Evolutionary conservation across 2,797 vertebrate species (phyloP).

Genomic region (Poeciliopsis infans): DNA sequence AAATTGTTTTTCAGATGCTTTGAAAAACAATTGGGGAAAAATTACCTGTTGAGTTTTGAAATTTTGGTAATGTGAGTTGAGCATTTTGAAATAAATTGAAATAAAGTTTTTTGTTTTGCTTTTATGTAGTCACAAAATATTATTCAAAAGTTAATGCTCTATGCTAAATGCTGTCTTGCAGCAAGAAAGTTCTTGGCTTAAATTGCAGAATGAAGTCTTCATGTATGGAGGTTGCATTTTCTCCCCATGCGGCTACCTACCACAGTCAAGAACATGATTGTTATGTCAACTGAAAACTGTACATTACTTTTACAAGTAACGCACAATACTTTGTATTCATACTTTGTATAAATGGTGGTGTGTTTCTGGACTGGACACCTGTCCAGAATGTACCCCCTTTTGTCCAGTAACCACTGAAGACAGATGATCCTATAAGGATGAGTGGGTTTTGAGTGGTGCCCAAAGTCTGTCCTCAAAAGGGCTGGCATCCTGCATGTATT

Average conservation of each 20-base stretch:
- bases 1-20: neutral
- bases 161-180: neutral
- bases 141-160: neutral
- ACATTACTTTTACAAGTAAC: too few species aligned
- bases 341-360: neutral
- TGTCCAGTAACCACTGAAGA: neutral
- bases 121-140: neutral
- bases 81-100: neutral
- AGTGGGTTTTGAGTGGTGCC: too few species aligned
- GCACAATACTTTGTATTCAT: too few species aligned
- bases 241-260: neutral
- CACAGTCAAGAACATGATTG: neutral
- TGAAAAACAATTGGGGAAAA: neutral
- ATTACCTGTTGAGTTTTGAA: neutral
- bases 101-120: neutral
- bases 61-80: neutral
- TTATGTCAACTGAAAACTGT: neutral
- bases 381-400: too few species aligned
- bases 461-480: too few species aligned
- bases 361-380: neutral
- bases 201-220: neutral
- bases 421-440: too few species aligned
- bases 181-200: neutral
- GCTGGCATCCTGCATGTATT: too few species aligned
- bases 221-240: neutral